Evolutionary conservation across 2,113 vertebrate genomes (phyloP).

Genomic region (Junco hyemalis): DNA sequence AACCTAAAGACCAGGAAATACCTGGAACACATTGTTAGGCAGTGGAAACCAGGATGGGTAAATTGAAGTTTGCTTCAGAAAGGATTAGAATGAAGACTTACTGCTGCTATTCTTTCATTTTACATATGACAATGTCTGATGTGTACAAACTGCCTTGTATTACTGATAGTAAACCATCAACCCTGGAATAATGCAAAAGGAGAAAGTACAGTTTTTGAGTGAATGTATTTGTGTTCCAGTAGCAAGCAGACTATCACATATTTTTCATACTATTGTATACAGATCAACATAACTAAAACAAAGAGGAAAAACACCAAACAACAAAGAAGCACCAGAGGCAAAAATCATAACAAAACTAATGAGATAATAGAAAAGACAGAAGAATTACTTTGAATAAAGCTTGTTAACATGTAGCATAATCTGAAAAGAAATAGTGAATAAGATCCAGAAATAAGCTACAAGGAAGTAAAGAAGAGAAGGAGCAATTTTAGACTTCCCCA

Average conservation of each 20-base stretch:
- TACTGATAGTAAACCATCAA: background rate
- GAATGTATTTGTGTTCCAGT: background rate
- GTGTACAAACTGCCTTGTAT: background rate
- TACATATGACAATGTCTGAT: background rate
- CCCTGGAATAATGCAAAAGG: background rate
- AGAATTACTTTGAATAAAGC: background rate
- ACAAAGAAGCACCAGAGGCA: background rate
- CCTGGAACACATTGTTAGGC: background rate
- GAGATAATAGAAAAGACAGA: background rate
- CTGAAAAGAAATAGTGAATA: background rate
- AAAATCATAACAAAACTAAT: background rate
- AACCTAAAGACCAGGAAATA: background rate
- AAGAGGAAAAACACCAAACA: background rate
- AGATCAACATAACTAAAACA: background rate
- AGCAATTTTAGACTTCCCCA: conserved; percentile 9
- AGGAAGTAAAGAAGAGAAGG: conserved; percentile 38
- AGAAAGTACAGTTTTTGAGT: background rate
- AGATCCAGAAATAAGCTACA: background rate
- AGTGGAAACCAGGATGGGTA: background rate
- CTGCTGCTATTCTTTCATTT: background rate
- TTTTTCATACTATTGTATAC: background rate
- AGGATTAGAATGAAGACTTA: background rate
- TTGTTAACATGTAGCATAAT: background rate
- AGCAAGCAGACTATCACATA: background rate
- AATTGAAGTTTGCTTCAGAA: background rate